These are phyloP conservation scores for Thyatira batis DNA, from an alignment of 2,888 invertebrate genomes.

Conservation along the genomic window DNA sequence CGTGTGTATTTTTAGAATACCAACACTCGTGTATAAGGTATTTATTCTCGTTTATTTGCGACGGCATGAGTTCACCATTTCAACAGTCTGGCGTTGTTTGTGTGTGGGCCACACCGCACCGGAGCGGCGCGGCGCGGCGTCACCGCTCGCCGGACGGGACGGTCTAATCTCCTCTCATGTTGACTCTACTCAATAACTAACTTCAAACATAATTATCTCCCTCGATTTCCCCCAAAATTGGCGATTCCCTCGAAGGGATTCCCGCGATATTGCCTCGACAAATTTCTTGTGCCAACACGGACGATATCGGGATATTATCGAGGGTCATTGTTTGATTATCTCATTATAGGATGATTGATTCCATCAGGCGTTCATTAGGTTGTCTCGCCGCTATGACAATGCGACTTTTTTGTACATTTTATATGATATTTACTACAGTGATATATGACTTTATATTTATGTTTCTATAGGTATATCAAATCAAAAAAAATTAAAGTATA, in stretches of 20 bases:
- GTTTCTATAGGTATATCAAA: not conserved
- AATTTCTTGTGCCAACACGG: slow-evolving; percentile 80
- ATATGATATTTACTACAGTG: not conserved
- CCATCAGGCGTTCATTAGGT: slow-evolving; percentile 61
- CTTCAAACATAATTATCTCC: slow-evolving; percentile 82
- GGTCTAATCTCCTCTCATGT: slow-evolving; percentile 66
- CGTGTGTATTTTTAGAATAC: not conserved
- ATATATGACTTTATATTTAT: not conserved
- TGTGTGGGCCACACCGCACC: not conserved
- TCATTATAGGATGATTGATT: slow-evolving; percentile 78
- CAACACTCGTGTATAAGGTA: not conserved
- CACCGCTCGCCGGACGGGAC: slow-evolving; percentile 14
- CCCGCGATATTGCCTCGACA: slow-evolving; percentile 68
- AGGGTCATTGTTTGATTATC: slow-evolving; percentile 78
- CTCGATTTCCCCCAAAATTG: slow-evolving; percentile 79
- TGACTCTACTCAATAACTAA: slow-evolving; percentile 78
- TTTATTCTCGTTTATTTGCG: not conserved
- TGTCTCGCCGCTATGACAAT: slow-evolving; percentile 21
- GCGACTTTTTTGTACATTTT: not conserved
- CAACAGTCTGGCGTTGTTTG: no score
- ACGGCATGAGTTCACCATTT: not conserved
- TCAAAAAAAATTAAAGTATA: not conserved
- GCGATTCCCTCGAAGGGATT: slow-evolving; percentile 69
- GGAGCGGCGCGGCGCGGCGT: slow-evolving; percentile 2
- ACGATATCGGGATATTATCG: slow-evolving; percentile 66